A percentile compares a stretch with the other conserved stretches of the same genome.
These are phyloP conservation scores for Phytoseiulus persimilis DNA, from an alignment of 2,888 invertebrate species.

Conservation along the genomic window DNA sequence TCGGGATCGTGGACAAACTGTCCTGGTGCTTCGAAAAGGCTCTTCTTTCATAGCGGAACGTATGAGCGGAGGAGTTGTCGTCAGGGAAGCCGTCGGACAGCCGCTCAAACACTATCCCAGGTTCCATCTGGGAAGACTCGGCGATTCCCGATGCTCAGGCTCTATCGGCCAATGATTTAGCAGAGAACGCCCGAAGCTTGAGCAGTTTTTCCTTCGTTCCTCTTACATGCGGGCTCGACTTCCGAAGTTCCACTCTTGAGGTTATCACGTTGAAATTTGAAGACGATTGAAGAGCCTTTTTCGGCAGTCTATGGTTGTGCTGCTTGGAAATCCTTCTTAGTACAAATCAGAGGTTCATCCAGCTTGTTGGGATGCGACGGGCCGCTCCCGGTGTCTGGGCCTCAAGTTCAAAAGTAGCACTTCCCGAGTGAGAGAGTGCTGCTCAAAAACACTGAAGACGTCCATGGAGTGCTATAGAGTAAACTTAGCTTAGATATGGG, in stretches of 20 bases:
- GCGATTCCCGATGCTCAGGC: too few species aligned
- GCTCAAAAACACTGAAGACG: neutral
- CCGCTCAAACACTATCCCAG: too few species aligned
- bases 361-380: neutral
- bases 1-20: neutral
- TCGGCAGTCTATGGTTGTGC: slow-evolving; percentile 5
- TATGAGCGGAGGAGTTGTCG: neutral
- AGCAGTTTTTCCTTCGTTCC: neutral
- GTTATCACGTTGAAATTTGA: neutral
- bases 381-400: neutral
- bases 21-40: neutral
- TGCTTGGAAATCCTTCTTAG: neutral
- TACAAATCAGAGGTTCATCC: neutral
- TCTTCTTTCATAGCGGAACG: neutral
- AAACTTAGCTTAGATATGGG: neutral
- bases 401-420: neutral
- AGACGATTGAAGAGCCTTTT: neutral
- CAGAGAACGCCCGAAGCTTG: too few species aligned
- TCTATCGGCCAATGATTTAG: too few species aligned
- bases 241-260: neutral
- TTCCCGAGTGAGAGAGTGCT: neutral
- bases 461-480: neutral
- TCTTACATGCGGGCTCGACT: neutral
- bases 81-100: too few species aligned
- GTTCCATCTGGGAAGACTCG: too few species aligned